Evolutionary conservation across 2,797 vertebrate species (phyloP), one percentile per base, ranked within the genome.

Genomic region (Harpagifer antarcticus): DNA sequence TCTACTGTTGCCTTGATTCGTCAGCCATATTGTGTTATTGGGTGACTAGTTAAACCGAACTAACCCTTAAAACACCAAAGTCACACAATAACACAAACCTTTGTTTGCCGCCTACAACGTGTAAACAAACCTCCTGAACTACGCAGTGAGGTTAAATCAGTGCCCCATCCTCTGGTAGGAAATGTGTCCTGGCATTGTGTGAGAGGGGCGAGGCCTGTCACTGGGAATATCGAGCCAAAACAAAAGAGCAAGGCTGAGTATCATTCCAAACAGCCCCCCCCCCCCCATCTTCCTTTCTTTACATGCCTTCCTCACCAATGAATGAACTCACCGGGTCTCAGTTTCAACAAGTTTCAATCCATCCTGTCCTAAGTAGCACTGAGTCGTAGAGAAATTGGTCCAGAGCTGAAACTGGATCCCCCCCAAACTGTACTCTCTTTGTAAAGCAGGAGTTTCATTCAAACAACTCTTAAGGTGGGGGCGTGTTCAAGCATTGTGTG

Each of bases 381-480:
- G 63, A 74, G 33, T 70, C 69, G 59, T 48, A 66, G 74, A 56
- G 45, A 72, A 75, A 61, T 37, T 15, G 44, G 68, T 76, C 50
- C 55, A 37, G 71, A 60, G 75, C 67, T 68, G 88, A 69, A 91
- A 93, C 81, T 42, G 4, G 76, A 91, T 79, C 79, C 43, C 16
- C 33, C 16, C 45, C 49, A 33, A 78, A 81, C 71, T 81, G 48
- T 71, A 23, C 74, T 69, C 47, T 76, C 70, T 88, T 83, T 89
- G 72, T 84, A 59, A 78, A 81, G 45, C 61, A 52, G 68, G 27
- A 60, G 33, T 80, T 86, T 88, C 64, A 81, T 82, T 87, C 78
- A 84, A 64, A 71, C 71, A 63, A 8, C 53, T 66, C 37, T 44
- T 20, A 27, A 37, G 33, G 33, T 6, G 13, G 55, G 31, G 66